These are phyloP conservation scores for Tachycineta bicolor DNA, from an alignment of 2,113 vertebrate species.

Conservation along the genomic window DNA sequence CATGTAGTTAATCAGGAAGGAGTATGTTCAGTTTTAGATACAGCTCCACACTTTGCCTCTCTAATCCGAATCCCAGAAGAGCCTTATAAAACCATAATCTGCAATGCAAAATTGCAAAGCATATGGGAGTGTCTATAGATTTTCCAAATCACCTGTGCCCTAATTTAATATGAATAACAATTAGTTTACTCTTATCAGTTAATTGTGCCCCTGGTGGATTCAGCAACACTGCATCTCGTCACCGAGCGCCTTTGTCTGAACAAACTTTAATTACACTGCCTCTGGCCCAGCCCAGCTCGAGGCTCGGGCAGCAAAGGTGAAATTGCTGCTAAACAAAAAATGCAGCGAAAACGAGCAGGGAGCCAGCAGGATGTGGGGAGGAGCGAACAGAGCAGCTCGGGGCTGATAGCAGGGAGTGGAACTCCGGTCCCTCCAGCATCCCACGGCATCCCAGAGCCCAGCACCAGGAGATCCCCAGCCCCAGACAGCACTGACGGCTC, in stretches of 20 bases:
- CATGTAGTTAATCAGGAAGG: slow-evolving; percentile 64
- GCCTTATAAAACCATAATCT: slow-evolving; percentile 65
- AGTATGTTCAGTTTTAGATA: slow-evolving; percentile 44
- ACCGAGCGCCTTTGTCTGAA: slow-evolving; percentile 44
- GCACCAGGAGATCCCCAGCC: not conserved
- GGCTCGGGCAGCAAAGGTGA: not conserved
- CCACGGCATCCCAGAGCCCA: not conserved
- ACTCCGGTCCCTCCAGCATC: not conserved
- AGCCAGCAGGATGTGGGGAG: not conserved
- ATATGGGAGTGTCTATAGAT: slow-evolving; percentile 74
- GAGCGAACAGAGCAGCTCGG: not conserved
- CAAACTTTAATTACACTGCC: slow-evolving; percentile 58
- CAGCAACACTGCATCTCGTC: slow-evolving; percentile 44
- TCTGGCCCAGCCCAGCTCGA: not conserved
- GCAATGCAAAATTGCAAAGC: slow-evolving; percentile 65
- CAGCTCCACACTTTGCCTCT: slow-evolving; percentile 42
- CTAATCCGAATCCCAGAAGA: slow-evolving; percentile 62
- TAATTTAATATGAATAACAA: slow-evolving; percentile 80
- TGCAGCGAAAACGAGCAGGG: not conserved
- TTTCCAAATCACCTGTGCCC: slow-evolving; percentile 77
- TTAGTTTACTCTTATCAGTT: slow-evolving; percentile 75
- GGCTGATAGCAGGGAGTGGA: not conserved
- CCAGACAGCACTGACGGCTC: not conserved
- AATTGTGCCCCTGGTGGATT: slow-evolving; percentile 72
- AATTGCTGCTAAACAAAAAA: not conserved